A percentile compares a stretch with the other conserved stretches of the same genome.
Evolutionary conservation across 1,140 invertebrate species (phyloP).

Genomic region (Drosophila lacertosa): DNA sequence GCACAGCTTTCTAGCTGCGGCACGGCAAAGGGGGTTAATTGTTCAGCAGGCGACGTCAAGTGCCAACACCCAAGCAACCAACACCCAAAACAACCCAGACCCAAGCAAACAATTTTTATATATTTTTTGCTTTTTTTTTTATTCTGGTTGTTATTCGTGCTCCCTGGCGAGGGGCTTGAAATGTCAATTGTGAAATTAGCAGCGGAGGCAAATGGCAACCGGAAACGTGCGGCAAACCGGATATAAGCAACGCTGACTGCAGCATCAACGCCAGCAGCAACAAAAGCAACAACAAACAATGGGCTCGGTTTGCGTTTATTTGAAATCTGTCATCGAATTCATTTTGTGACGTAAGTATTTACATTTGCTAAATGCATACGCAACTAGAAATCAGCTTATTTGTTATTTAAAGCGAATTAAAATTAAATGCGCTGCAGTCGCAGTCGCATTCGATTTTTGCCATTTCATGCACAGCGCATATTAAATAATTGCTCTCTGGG

Average conservation of each 20-base stretch:
- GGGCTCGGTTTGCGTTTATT: constrained; percentile 1
- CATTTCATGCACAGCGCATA: constrained; percentile 46
- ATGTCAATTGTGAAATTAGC: constrained; percentile 69
- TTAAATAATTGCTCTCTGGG: constrained; percentile 52
- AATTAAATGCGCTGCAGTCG: constrained; percentile 53
- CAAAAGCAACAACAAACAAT: constrained; percentile 36
- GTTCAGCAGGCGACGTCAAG: constrained; percentile 43
- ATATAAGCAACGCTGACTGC: constrained; percentile 71
- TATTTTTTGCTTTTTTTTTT: constrained; percentile 28
- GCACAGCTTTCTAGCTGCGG: constrained; percentile 62
- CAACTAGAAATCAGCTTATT: constrained; percentile 26
- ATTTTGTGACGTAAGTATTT: constrained; percentile 13
- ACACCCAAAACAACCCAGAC: too few species aligned
- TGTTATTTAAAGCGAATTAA: constrained; percentile 61
- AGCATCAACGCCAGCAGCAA: constrained; percentile 25
- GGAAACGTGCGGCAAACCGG: constrained; percentile 74
- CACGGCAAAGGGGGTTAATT: constrained; percentile 57
- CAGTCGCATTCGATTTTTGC: constrained; percentile 61
- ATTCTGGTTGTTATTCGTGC: neutral
- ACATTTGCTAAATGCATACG: neutral
- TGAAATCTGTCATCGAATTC: constrained; percentile 44
- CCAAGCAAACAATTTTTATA: constrained; percentile 28
- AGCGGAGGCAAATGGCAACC: constrained; percentile 69
- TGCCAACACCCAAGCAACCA: constrained; percentile 7
- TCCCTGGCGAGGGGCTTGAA: constrained; percentile 25